Evolutionary conservation across 2,888 invertebrate genomes (phyloP).

Genomic region (Acleris cristana): DNA sequence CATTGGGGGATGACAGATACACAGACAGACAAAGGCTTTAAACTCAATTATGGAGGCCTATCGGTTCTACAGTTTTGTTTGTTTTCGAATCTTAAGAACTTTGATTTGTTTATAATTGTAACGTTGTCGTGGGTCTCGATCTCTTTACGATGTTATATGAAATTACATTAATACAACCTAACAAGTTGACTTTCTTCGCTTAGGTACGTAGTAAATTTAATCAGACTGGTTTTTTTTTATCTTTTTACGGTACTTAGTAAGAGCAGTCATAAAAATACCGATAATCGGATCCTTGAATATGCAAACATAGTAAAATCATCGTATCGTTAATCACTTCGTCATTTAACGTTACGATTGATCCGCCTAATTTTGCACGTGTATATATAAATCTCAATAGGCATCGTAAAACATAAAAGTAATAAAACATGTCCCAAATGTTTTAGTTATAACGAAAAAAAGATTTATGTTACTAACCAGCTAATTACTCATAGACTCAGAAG

Average conservation of each 20-base stretch:
- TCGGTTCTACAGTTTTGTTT: too few species aligned
- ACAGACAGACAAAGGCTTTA: too few species aligned
- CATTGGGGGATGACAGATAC: too few species aligned
- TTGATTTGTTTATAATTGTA: not conserved
- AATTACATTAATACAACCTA: too few species aligned
- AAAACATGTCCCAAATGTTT: conserved; percentile 23
- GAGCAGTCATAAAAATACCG: conserved; percentile 3
- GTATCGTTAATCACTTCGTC: conserved; percentile 21
- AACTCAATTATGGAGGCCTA: too few species aligned
- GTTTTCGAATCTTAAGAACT: too few species aligned
- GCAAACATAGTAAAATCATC: conserved; percentile 10
- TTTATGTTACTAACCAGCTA: not conserved
- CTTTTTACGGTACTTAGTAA: not conserved
- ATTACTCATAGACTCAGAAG: too few species aligned
- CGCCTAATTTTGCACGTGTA: conserved; percentile 17
- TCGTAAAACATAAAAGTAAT: conserved; percentile 10
- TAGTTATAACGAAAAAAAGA: conserved; percentile 9
- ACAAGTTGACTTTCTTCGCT: too few species aligned
- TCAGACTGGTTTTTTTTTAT: not conserved
- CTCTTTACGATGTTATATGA: too few species aligned
- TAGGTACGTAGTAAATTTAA: not conserved
- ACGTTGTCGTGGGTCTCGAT: not conserved
- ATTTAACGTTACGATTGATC: conserved; percentile 17
- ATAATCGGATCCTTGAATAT: conserved; percentile 2
- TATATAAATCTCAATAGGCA: conserved; percentile 10